phyloP scores from a whole-genome alignment of 2,113 vertebrate species.

The Lontra canadensis region DNA sequence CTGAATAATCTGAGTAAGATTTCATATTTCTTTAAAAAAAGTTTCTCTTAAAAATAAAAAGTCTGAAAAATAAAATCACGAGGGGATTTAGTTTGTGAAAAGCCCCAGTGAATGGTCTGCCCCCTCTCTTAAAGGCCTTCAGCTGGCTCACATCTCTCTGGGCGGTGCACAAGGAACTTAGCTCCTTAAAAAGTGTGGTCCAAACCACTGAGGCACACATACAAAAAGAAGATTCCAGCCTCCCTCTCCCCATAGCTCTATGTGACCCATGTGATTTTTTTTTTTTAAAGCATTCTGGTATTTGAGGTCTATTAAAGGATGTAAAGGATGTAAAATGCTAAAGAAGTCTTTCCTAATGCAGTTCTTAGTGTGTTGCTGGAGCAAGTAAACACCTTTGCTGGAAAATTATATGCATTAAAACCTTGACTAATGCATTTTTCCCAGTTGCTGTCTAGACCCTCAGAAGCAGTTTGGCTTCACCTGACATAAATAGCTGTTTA shows the following conservation, averaged over 20 bases:
- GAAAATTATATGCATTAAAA: constrained; percentile 28
- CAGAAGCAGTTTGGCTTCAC: constrained; percentile 1
- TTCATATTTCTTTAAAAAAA: neutral
- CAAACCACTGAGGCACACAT: neutral
- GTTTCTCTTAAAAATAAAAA: constrained; percentile 10
- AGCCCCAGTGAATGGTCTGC: neutral
- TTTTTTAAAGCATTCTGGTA: neutral
- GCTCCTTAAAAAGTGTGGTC: neutral
- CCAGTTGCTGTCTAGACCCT: neutral
- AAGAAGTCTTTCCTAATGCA: neutral
- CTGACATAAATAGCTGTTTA: constrained; percentile 18
- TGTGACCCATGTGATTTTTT: neutral
- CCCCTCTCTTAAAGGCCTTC: neutral
- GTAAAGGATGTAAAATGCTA: neutral
- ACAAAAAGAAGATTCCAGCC: neutral
- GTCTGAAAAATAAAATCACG: neutral
- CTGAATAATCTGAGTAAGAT: neutral
- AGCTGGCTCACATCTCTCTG: neutral
- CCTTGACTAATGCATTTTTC: constrained; percentile 5
- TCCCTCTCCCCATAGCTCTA: neutral
- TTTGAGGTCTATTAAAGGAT: neutral
- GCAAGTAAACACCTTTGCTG: neutral
- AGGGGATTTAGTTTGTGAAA: neutral
- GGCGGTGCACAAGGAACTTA: neutral
- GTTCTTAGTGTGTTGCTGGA: neutral